A percentile compares a stretch with the other conserved stretches of the same genome.
Evolutionary conservation across 2,113 vertebrate species (phyloP).

Genomic region (Platycercus adscitus): DNA sequence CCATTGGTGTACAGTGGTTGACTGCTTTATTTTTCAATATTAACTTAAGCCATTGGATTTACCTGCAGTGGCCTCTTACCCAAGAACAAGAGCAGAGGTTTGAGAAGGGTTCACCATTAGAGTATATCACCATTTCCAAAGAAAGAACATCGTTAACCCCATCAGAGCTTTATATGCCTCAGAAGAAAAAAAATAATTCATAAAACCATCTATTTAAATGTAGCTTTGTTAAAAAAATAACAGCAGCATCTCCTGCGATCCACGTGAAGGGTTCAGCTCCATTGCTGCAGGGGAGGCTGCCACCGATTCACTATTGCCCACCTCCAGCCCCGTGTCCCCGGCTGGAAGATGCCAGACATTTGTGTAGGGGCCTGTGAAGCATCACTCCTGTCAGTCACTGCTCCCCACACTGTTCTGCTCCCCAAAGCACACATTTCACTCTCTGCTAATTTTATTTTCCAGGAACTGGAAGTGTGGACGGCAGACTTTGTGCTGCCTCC

Average conservation of each 20-base stretch:
- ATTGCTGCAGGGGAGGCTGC: neutral
- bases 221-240: neutral
- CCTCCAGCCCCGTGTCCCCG: neutral
- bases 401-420: neutral
- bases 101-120: neutral
- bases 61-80: neutral
- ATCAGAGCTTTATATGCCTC: neutral
- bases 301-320: neutral
- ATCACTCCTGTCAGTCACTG: neutral
- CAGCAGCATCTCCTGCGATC: neutral
- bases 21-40: neutral
- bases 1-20: neutral
- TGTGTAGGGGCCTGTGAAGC: neutral
- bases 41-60: neutral
- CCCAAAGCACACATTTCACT: neutral
- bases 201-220: neutral
- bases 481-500: slow-evolving; percentile 77
- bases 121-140: neutral
- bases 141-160: neutral
- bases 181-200: neutral
- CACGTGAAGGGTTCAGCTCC: neutral
- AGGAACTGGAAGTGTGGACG: slow-evolving; percentile 81
- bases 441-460: neutral
- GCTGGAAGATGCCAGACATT: neutral
- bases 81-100: neutral